Evolutionary conservation across 2,113 vertebrate species (phyloP).

Genomic region (Macrotus californicus): DNA sequence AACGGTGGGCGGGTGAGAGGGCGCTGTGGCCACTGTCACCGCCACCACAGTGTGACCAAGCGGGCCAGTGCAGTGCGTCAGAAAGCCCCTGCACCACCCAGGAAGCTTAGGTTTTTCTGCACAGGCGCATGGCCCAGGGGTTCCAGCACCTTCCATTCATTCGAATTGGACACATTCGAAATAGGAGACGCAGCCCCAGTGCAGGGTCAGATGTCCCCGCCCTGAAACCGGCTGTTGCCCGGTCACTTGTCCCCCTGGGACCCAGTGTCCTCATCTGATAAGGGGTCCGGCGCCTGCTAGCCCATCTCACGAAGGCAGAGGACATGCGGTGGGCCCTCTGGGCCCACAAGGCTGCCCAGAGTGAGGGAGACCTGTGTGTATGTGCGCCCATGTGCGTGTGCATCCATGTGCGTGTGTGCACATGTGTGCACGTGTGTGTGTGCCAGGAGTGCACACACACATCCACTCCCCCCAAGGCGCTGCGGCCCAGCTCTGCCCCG

Average conservation of each 20-base stretch:
- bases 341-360: neutral
- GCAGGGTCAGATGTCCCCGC: neutral
- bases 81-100: accelerated
- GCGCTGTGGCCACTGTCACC: accelerated
- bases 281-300: neutral
- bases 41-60: neutral
- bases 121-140: neutral
- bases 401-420: too few species aligned
- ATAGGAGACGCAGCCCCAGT: neutral
- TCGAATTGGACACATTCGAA: neutral
- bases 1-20: neutral
- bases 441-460: accelerated
- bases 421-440: accelerated
- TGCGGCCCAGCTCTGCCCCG: neutral
- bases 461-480: accelerated
- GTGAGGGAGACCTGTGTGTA: neutral
- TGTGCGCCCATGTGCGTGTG: too few species aligned
- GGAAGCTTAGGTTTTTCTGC: accelerated
- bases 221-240: neutral
- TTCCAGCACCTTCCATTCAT: neutral
- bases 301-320: neutral
- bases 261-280: neutral
- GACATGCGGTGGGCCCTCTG: neutral
- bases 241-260: neutral
- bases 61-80: accelerated